Base-by-base conservation (phyloP, 1,140 invertebrate species). In the Amphibalanus amphitrite region DNA sequence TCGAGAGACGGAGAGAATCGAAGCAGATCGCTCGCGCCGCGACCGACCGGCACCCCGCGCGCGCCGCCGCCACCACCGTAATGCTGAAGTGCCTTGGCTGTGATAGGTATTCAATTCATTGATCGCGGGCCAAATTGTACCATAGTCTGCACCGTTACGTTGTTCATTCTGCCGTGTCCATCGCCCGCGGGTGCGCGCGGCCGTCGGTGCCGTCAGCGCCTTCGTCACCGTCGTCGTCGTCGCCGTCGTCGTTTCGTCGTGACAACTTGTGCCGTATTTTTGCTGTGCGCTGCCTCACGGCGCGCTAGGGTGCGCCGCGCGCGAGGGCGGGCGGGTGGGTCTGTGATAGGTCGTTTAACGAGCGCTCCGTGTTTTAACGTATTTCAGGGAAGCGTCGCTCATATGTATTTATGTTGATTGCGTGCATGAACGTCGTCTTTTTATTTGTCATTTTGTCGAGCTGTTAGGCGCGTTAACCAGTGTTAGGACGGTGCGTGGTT, bases 371-470 rank as follows among this genome's bases (percentile, higher is more conserved):
- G 47, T 6, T 59, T 59, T 59, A 59, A 59, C 47, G 47, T 59
- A 59, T 59, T 59, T 59, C 47, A 59, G 47, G 47, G 47, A 59
- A 13, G 1, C 47, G 47, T 59, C 47, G 47, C 20, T 59, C 47
- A 59, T 20, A 20, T 59, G 47, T 59, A 59, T 59, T 59, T 59
- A 59, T 59, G 47, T 59, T 59, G 47, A 59, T 23, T 59, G 47
- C 47, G 47, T 59, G 47, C 47, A 59, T 59, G 47, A 59, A 23
- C 47, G 47, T 59, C 33, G 33, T 20, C 20, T 59, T 59, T 59
- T 59, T 59, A 59, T 59, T 59, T 59, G 47, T 59, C 47, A 59
- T 59, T 59, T 59, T 59, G 47, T 59, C 47, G n/a, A n/a, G n/a
- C n/a, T n/a, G 13, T 59, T 23, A 23, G 13, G 47, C 47, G 47